Percentiles rank a stretch among this genome's conserved stretches.
Conservation (phyloP, 2,113 vertebrate species). For the Himantopus leucocephalus region DNA sequence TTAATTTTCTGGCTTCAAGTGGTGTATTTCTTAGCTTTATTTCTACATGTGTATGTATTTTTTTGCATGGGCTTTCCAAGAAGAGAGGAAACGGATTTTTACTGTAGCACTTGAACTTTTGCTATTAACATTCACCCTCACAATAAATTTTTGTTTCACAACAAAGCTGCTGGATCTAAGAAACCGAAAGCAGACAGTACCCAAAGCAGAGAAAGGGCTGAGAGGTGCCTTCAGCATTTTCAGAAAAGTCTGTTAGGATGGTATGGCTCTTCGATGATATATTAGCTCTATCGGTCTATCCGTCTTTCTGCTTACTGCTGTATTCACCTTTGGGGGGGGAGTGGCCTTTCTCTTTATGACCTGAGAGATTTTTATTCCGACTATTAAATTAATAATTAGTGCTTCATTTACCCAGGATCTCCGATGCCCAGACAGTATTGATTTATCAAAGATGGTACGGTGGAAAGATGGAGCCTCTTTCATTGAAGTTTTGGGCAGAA, state of each 20-base stretch:
- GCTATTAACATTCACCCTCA: not conserved
- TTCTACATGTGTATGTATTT: not conserved
- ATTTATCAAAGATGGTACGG: not conserved
- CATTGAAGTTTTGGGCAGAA: not conserved
- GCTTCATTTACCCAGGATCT: not conserved
- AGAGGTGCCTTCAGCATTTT: not conserved
- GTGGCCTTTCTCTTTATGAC: not conserved
- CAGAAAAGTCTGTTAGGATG: not conserved
- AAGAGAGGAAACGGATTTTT: not conserved
- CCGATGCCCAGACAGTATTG: slow-evolving; percentile 39
- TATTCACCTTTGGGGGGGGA: not conserved
- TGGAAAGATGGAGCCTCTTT: not conserved
- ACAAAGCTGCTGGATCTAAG: not conserved
- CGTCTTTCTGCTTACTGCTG: not conserved
- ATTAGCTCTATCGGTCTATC: not conserved
- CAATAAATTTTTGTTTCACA: not conserved
- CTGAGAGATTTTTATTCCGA: not conserved
- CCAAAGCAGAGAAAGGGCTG: not conserved
- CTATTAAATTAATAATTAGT: slow-evolving; percentile 54
- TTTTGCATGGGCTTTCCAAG: not conserved
- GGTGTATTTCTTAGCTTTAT: not conserved
- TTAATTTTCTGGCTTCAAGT: not conserved
- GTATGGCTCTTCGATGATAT: not conserved
- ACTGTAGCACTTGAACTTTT: not conserved
- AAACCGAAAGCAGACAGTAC: not conserved